These are phyloP conservation scores for Diabrotica undecimpunctata DNA, from an alignment of 1,140 invertebrate genomes.

Conservation along the genomic window DNA sequence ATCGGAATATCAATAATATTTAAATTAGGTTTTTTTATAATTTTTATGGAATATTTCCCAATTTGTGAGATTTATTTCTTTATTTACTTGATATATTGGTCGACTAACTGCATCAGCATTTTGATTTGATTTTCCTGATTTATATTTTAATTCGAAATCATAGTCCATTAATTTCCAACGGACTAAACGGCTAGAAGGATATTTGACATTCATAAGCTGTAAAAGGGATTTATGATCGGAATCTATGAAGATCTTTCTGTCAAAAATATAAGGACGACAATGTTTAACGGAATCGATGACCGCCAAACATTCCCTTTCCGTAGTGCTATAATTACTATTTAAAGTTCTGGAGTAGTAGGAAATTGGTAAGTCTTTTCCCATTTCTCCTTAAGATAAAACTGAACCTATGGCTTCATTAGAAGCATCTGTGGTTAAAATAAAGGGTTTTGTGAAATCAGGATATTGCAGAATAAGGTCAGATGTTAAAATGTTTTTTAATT, in stretches of 20 bases:
- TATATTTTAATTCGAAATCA: constrained; percentile 49
- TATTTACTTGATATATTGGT: constrained; percentile 12
- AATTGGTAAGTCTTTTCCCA: too few relatives aligned
- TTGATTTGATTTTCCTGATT: constrained; percentile 44
- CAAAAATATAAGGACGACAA: constrained; percentile 47
- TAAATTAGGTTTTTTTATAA: constrained; percentile 25
- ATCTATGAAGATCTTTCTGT: constrained; percentile 34
- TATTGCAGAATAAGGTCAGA: constrained; percentile 41
- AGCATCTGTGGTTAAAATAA: constrained; percentile 44
- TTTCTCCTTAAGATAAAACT: constrained; percentile 40
- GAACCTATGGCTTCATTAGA: constrained; percentile 40
- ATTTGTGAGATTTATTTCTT: constrained; percentile 20
- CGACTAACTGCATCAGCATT: constrained; percentile 45
- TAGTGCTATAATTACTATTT: constrained; percentile 36
- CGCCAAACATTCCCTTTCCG: constrained; percentile 52
- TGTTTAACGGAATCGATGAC: constrained; percentile 50
- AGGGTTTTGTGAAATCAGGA: constrained; percentile 40
- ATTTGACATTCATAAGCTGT: constrained; percentile 46
- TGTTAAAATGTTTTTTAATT: constrained; percentile 34
- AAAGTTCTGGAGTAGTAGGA: too few relatives aligned
- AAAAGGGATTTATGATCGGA: constrained; percentile 29
- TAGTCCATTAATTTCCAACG: constrained; percentile 52
- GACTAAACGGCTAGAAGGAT: constrained; percentile 45
- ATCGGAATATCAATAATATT: constrained; percentile 31
- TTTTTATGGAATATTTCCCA: constrained; percentile 38